Conservation (phyloP, 2,888 invertebrate genomes). For the Trilocha varians region DNA sequence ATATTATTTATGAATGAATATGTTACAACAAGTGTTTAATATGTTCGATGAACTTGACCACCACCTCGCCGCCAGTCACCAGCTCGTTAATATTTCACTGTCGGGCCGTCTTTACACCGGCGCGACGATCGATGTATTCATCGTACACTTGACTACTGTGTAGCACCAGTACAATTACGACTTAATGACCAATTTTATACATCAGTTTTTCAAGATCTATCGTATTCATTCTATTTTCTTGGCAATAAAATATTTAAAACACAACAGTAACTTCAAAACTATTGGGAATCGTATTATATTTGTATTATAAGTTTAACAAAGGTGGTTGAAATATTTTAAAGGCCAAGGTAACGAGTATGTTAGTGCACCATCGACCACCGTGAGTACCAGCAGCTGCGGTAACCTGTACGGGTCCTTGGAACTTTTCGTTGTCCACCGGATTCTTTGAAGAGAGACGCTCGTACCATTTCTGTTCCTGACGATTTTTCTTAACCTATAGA, state of each 20-base stretch:
- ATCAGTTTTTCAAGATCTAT: too few species aligned
- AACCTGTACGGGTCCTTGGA: constrained; percentile 54
- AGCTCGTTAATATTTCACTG: neutral
- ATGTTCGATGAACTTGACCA: neutral
- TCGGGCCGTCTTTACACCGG: neutral
- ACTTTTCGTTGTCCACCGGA: constrained; percentile 36
- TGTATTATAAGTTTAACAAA: too few species aligned
- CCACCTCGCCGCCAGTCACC: too few species aligned
- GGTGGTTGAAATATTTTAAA: neutral
- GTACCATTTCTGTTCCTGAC: constrained; percentile 54
- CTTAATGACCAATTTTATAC: too few species aligned
- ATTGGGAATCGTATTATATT: too few species aligned
- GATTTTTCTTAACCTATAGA: constrained; percentile 46
- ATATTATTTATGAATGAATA: too few species aligned
- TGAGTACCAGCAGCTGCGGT: constrained; percentile 11
- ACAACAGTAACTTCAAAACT: too few species aligned
- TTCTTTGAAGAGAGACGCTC: constrained; percentile 54
- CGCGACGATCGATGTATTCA: neutral
- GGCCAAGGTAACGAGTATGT: constrained; percentile 10
- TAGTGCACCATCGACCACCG: constrained; percentile 18
- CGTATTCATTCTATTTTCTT: too few species aligned
- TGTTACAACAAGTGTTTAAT: too few species aligned
- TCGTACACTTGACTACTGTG: neutral
- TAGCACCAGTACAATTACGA: neutral
- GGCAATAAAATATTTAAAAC: too few species aligned